Conservation (phyloP, 1,140 invertebrate species). For the Leucophenga varia region DNA sequence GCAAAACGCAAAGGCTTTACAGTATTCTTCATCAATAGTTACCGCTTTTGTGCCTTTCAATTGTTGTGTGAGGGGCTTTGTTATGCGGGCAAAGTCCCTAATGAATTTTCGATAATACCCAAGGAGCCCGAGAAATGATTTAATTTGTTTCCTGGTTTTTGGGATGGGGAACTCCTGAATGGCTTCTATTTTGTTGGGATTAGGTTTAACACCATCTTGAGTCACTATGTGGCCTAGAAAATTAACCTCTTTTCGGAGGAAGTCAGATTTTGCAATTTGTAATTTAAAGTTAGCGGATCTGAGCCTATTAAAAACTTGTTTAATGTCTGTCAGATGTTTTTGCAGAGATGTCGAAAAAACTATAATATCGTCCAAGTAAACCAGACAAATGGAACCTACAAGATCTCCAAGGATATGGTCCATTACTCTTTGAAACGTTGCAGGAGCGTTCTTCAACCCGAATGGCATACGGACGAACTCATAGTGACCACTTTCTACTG, state of each 20-base stretch:
- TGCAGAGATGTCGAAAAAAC: too few species aligned
- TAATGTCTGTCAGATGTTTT: background rate
- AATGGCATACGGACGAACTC: too few species aligned
- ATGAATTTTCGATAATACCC: constrained; percentile 4
- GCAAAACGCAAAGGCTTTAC: constrained; percentile 29
- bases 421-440: too few species aligned
- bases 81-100: constrained; percentile 2
- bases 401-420: too few species aligned
- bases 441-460: too few species aligned
- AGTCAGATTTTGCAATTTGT: background rate
- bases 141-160: constrained; percentile 1
- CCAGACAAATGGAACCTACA: too few species aligned
- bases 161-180: background rate
- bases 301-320: background rate
- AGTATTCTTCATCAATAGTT: constrained; percentile 20
- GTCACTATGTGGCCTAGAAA: background rate
- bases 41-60: constrained; percentile 27
- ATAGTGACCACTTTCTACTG: too few species aligned
- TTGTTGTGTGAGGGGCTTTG: background rate
- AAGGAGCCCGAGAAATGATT: background rate
- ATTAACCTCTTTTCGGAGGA: background rate
- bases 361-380: too few species aligned
- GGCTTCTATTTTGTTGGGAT: background rate
- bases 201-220: background rate
- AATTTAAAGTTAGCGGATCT: background rate